Base-by-base conservation (phyloP, 2,888 invertebrate genomes). In the Ctena decussata region DNA sequence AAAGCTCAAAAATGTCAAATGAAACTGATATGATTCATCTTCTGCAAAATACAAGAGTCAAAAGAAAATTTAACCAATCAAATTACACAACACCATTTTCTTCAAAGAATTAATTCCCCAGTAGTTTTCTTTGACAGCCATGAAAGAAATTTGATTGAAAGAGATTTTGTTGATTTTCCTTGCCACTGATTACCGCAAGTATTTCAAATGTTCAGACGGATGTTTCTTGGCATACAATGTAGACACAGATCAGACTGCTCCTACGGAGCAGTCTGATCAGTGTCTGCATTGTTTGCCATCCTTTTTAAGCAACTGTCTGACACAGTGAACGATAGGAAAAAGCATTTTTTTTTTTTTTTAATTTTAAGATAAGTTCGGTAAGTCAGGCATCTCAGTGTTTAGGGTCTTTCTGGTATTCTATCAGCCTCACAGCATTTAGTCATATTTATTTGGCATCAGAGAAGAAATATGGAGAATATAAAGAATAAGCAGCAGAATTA, bases 1-100 rank as follows among this genome's bases (percentile, higher is more conserved):
- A 60, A 24, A 60, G 60, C 27, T 6, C 24, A 24, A 60, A 60
- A 27, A 60, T 27, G 21, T 3, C 60, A 30, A 49, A 60, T 27
- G 60, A 15, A n/a, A 60, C 60, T 11, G 60, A 60, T 24, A 60
- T 60, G 60, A 60, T 60, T 60, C 60, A 60, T 60, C 60, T 30
- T 30, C 5, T 30, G 3, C 60, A 27, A 60, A 27, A 30, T 27
- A 21, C 53, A 15, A 53, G n/a, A n/a, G 53, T 30, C 30, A 60
- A 53, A 53, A 3, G 21, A 53, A 53, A n/a, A 24, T 53, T 18
- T 21, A 18, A 5, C 60, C 6, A 60, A 60, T 60, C 60, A 30
- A 60, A 60, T 60, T 60, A 60, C 30, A 60, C 60, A 60, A 60
- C 8, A 60, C 60, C 8, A 30, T 5, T 30, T n/a, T 60, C 60